Evolutionary conservation across 2,113 vertebrate genomes (phyloP).

Genomic region (Sander vitreus): DNA sequence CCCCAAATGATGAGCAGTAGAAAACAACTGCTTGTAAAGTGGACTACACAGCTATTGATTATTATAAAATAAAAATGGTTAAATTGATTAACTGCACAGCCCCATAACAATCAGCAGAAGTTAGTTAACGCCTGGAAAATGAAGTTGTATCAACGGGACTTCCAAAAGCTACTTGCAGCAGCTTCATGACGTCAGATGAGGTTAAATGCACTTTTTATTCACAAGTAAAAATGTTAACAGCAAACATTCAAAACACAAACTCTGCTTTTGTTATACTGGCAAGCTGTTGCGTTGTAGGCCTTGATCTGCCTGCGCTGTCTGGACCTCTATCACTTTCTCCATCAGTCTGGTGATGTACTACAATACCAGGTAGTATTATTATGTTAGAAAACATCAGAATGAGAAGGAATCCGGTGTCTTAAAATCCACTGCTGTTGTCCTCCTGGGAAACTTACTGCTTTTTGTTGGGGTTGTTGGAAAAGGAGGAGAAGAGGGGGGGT

Average conservation of each 20-base stretch:
- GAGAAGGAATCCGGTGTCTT: slow-evolving; percentile 20
- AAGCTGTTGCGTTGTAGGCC: slow-evolving; percentile 69
- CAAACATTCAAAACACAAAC: slow-evolving; percentile 79
- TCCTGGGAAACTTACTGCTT: slow-evolving; percentile 59
- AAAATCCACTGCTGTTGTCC: slow-evolving; percentile 34
- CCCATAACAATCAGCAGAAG: neutral
- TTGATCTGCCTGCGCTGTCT: slow-evolving; percentile 39
- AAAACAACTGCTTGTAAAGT: neutral
- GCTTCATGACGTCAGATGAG: slow-evolving; percentile 56
- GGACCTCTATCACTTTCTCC: slow-evolving; percentile 38
- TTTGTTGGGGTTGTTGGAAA: slow-evolving; percentile 10
- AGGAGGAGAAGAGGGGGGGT: neutral
- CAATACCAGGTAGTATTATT: slow-evolving; percentile 4
- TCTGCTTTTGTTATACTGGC: slow-evolving; percentile 54
- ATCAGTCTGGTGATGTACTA: slow-evolving; percentile 37
- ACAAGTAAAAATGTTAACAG: slow-evolving; percentile 75
- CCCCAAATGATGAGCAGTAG: neutral
- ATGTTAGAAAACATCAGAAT: slow-evolving; percentile 41
- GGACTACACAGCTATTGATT: neutral
- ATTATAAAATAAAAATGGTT: neutral
- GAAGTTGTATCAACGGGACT: slow-evolving; percentile 12
- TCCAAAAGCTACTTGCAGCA: slow-evolving; percentile 32
- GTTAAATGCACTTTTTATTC: slow-evolving; percentile 83
- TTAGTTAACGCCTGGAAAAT: neutral
- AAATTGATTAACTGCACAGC: neutral